These are phyloP conservation scores for Cervus canadensis DNA, from an alignment of 2,113 vertebrate species.

Conservation along the genomic window DNA sequence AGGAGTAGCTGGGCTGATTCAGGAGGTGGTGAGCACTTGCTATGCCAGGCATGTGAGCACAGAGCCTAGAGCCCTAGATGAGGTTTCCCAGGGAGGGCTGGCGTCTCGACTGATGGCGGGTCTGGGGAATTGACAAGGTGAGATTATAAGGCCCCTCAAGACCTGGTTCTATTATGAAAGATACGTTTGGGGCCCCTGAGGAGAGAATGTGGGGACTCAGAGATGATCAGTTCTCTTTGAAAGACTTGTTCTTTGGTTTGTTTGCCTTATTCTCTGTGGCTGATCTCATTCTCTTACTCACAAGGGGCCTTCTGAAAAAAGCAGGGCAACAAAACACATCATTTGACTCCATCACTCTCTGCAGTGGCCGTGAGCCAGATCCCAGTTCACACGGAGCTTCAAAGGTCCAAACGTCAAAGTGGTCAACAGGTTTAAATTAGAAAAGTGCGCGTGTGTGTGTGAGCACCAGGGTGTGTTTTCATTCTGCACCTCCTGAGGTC, in stretches of 20 bases:
- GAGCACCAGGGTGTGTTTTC: background rate
- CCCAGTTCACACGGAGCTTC: background rate
- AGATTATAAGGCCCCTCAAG: background rate
- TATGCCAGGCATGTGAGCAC: background rate
- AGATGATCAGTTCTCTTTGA: background rate
- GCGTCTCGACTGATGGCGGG: background rate
- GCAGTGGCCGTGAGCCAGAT: background rate
- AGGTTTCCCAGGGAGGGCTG: background rate
- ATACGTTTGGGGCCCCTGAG: background rate
- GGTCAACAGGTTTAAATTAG: background rate
- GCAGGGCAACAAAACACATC: background rate
- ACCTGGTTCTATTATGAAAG: background rate
- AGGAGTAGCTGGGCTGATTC: background rate
- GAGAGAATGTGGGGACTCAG: background rate
- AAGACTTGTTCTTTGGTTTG: background rate
- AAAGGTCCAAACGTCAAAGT: background rate
- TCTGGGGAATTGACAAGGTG: background rate
- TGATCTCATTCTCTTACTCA: constrained; percentile 59
- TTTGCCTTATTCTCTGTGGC: background rate
- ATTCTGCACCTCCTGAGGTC: background rate
- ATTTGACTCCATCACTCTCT: background rate
- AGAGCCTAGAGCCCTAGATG: background rate
- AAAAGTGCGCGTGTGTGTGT: background rate
- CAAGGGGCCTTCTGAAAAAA: constrained; percentile 36
- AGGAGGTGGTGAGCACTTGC: background rate